A percentile compares a stretch with the other conserved stretches of the same genome.
phyloP scores from a whole-genome alignment of 2,797 vertebrate species.

The Leuciscus waleckii region DNA sequence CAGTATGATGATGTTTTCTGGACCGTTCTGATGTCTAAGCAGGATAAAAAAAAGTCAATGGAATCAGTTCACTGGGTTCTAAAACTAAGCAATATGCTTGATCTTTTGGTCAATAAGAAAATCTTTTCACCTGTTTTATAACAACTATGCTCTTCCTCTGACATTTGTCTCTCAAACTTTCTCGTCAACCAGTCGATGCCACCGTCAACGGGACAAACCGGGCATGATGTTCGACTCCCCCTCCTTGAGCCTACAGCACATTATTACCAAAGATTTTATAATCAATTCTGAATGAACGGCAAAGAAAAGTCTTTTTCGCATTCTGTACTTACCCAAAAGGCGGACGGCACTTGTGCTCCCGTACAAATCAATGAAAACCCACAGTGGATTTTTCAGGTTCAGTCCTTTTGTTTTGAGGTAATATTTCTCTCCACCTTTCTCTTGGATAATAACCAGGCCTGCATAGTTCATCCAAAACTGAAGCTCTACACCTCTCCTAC shows the following conservation, averaged over 20 bases:
- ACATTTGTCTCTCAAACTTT: background rate
- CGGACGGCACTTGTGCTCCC: constrained; percentile 71
- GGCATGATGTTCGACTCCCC: constrained; percentile 57
- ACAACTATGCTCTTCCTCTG: constrained; percentile 1
- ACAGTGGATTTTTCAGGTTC: constrained; percentile 60
- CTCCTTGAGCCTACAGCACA: constrained; percentile 56
- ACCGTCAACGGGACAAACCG: constrained; percentile 9
- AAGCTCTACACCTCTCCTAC: constrained; percentile 55
- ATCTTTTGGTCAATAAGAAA: no score
- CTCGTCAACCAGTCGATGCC: background rate
- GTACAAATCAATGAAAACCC: constrained; percentile 74
- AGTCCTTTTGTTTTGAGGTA: constrained; percentile 62
- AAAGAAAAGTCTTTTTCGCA: background rate
- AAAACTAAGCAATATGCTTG: background rate
- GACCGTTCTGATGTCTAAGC: constrained; percentile 28
- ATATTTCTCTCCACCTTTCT: constrained; percentile 9
- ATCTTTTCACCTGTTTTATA: constrained; percentile 18
- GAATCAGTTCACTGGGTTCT: background rate
- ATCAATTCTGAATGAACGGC: no score
- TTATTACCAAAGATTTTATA: background rate
- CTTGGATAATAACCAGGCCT: constrained; percentile 53
- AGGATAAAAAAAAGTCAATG: background rate
- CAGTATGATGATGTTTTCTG: constrained; percentile 23
- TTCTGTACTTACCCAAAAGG: constrained; percentile 69
- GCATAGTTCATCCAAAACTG: constrained; percentile 70